Base-by-base conservation (phyloP, 2,113 vertebrate species). In the Dicaeum eximium region DNA sequence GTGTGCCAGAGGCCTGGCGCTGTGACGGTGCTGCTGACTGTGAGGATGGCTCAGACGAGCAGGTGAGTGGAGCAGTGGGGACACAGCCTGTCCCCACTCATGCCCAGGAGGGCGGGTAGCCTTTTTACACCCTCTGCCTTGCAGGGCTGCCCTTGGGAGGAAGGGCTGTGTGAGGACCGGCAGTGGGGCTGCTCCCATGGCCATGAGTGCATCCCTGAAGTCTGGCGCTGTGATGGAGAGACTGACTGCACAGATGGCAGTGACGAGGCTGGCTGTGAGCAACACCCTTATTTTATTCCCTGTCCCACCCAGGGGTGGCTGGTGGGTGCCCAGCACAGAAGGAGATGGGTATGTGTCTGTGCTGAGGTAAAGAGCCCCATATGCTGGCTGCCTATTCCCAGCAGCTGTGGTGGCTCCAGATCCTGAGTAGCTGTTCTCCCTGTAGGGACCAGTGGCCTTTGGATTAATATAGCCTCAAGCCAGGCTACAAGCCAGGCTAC, bases 21-120 rank as follows among this genome's bases (percentile, higher is more conserved):
- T 99, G 99, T 27, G 99, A 99, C 13, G 98, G 98, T 0, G 93
- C 98, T 11, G n/a, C 96, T 0, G 99, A 99, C 98, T 99, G 99
- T 38, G 31, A 56, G 44, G 99, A 99, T 3, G 98, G 99, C 9
- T 97, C 97, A 0, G 99, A 99, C 0, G 99, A 99, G 92, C 97
- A 98, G 98, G 99, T 99, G 90, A 30, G 83, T 51, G 56, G 27
- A 30, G 31, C 57, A 53, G 10, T 8, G 24, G 35, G 35, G 53
- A 40, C 7, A 6, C 11, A 42, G 35, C 30, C 27, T 44, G 24
- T 47, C 35, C 64, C 19, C 0, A 0, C 27, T 51, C 0, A 0
- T 50, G 45, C 16, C 40, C 1, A 0, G 14, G 12, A 45, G 37
- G 25, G 61, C 7, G 10, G 70, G 25, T 57, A 74, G 30, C 15